Evolutionary conservation across 2,797 vertebrate species (phyloP), one percentile per base, ranked within the genome.

Genomic region (Stomatorhinus walkeri): DNA sequence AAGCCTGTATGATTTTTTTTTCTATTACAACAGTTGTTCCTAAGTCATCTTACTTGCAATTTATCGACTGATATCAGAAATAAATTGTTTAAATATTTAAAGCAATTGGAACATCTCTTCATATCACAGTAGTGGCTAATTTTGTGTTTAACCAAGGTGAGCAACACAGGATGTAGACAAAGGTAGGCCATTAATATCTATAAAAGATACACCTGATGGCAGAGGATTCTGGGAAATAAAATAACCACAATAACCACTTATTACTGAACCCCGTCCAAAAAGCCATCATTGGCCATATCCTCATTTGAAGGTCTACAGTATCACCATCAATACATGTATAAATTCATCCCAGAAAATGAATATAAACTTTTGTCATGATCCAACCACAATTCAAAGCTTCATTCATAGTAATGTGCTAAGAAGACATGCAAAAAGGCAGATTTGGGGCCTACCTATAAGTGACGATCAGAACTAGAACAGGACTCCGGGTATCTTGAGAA

Each of bases 381-480:
- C 32, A 72, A 72, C 64, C 28, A 4, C 4, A 12, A 72, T 79
- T 43, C 2, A 46, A 81, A n/a, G 19, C 16, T 46, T 46, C 32
- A 76, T 19, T 76, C 68, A 19, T 76, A 76, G 40, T 16, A 76
- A 40, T 36, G 14, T 76, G 12, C 14, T 19, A 36, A 72, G 32
- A 76, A 76, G 32, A 76, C 68, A 36, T 76, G 68, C 68, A 76
- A 40, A 40, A 19, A 40, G 32, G 68, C 16, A 59, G 24, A 10
- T 19, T 40, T 51, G 32, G 76, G 81, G 90, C 93, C 95, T 96
- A 96, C 95, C 95, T 94, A 94, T 90, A 90, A 92, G 90, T 90
- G 92, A 90, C 91, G 92, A 90, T 89, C 86, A 91, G 91, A 90
- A 92, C 90, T 92, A 92, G 91, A 90, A 91, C 92, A 91, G 91